A percentile compares a stretch with the other conserved stretches of the same genome.
These are phyloP conservation scores for Phortica variegata DNA, from an alignment of 1,140 invertebrate species.

Conservation along the genomic window DNA sequence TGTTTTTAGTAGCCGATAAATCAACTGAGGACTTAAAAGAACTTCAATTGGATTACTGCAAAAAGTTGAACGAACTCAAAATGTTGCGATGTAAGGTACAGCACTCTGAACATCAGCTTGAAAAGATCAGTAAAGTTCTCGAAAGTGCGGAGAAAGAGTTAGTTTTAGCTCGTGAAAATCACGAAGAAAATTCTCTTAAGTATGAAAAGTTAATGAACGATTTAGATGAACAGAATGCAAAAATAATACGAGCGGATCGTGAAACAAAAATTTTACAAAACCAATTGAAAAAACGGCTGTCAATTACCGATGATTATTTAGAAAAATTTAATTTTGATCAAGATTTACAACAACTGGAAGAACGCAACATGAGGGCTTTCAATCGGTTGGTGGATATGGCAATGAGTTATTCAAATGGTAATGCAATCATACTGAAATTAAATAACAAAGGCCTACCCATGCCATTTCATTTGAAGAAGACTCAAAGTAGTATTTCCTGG, in stretches of 20 bases:
- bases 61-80: constrained; percentile 31
- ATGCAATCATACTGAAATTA: constrained; percentile 35
- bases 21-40: constrained; percentile 26
- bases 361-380: constrained; percentile 49
- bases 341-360: constrained; percentile 50
- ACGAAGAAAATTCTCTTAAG: constrained; percentile 30
- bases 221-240: constrained; percentile 40
- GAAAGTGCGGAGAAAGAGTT: constrained; percentile 15
- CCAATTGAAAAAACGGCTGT: constrained; percentile 27
- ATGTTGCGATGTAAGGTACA: constrained; percentile 35
- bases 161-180: constrained; percentile 13
- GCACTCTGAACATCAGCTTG: constrained; percentile 26
- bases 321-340: constrained; percentile 44
- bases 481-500: constrained; percentile 35
- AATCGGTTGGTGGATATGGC: constrained; percentile 55
- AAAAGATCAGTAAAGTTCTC: constrained; percentile 20
- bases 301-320: constrained; percentile 45
- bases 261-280: constrained; percentile 38
- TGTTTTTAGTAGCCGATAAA: constrained; percentile 13
- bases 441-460: constrained; percentile 42
- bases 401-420: constrained; percentile 31
- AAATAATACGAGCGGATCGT: constrained; percentile 44
- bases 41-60: constrained; percentile 27
- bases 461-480: constrained; percentile 39
- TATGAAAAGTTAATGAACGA: constrained; percentile 38